Conservation (phyloP, 2,113 vertebrate species). For the Ammospiza caudacuta region DNA sequence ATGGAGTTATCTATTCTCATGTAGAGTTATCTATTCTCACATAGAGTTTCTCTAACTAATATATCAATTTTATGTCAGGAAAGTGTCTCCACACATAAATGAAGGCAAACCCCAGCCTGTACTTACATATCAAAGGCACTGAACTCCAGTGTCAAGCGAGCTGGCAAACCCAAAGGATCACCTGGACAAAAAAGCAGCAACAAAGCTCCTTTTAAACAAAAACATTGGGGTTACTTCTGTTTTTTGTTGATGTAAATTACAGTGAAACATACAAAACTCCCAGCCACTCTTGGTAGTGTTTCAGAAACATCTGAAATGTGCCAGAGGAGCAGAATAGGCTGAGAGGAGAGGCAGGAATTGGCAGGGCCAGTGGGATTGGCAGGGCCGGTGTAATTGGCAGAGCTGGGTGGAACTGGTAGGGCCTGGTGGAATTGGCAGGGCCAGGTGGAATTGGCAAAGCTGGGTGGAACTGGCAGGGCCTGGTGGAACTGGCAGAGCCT, state of each 20-base stretch:
- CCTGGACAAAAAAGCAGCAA: conserved; percentile 76
- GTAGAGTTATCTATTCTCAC: background rate
- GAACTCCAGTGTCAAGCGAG: conserved; percentile 93
- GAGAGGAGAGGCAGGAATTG: background rate
- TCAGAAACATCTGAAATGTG: background rate
- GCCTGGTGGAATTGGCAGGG: too few species aligned
- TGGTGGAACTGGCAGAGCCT: too few species aligned
- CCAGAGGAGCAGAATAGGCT: background rate
- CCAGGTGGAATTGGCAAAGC: too few species aligned
- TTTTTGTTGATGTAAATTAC: background rate
- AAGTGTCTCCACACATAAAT: background rate
- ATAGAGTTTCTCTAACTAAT: background rate
- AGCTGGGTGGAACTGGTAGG: too few species aligned
- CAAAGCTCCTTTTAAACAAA: background rate
- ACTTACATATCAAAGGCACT: conserved; percentile 98
- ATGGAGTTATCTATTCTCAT: too few species aligned
- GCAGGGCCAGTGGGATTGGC: too few species aligned
- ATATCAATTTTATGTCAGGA: background rate
- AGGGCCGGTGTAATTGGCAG: too few species aligned
- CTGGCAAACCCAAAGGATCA: conserved; percentile 90
- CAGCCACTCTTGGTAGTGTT: accelerated
- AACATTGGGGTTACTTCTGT: background rate
- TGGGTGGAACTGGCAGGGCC: too few species aligned
- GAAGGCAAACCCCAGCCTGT: background rate
- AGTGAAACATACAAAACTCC: background rate